Base-by-base conservation (phyloP, 1,140 invertebrate species). In the Drosophila kikkawai region DNA sequence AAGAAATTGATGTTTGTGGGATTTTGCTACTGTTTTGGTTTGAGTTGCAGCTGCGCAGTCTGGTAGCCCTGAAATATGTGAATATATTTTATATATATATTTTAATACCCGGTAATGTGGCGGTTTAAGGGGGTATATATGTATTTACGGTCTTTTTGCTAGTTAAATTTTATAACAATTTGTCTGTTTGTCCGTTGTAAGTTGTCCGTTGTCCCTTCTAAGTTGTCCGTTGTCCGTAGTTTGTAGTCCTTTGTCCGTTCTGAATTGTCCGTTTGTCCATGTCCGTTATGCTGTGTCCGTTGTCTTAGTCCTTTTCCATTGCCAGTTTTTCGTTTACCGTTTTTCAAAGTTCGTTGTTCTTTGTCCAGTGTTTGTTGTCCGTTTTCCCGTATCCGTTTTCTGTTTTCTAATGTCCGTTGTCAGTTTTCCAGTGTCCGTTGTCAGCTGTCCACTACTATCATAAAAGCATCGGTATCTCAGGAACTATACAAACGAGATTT, bases 31-130 rank as follows among this genome's bases (percentile, higher is more conserved):
- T 74, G 73, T 73, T 84, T 63, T 63, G 22, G 4, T 39, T 41
- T 26, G 55, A 57, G 75, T 60, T 80, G 76, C 82, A 86, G 79
- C 82, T 86, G 82, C 81, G 57, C 74, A 51, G 57, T 34, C 13
- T 32, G 13, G 22, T 22, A 45, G 64, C 39, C 39, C 7, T 61
- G 56, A 61, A 36, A 65, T 17, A 36, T 57, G 26, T 36, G 9
- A 7, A 36, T 36, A 36, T 26, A 19, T 34, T 39, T 6, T 19
- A 13, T 22, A 8, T 26, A 26, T 55, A 36, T 26, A n/a, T 39
- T 11, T 56, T 39, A 39, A 11, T 56, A 39, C 36, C 13, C 0
- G 13, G 13, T 26, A 39, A 0, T 7, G 29, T 3, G 15, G 22
- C 22, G 4, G 15, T 11, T 17, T 32, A 4, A 34, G 11, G 6